phyloP scores from a whole-genome alignment of 2,113 vertebrate genomes.

The Myanophis thanlyinensis region DNA sequence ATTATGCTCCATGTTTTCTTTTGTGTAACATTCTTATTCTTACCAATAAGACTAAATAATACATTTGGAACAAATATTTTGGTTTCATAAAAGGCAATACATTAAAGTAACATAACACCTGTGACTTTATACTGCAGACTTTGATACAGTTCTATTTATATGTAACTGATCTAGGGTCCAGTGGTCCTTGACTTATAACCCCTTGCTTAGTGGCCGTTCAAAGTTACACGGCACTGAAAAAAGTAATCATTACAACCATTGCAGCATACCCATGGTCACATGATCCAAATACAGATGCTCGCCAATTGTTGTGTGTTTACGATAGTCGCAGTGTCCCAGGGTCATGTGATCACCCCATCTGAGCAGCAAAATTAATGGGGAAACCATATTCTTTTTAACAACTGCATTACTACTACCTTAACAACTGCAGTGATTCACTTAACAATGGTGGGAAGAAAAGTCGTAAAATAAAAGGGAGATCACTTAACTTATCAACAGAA shows the following conservation, averaged over 20 bases:
- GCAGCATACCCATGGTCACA: background rate
- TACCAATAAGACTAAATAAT: background rate
- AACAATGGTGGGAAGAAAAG: too few relatives aligned
- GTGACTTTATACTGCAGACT: too few relatives aligned
- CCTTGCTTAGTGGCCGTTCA: background rate
- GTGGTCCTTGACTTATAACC: background rate
- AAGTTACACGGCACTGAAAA: background rate
- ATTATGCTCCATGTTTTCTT: background rate
- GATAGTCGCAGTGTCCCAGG: background rate
- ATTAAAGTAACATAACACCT: background rate
- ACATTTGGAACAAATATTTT: background rate
- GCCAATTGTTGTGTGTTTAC: background rate
- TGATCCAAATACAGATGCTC: background rate
- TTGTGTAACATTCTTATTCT: background rate
- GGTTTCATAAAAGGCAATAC: background rate
- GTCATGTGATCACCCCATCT: too few relatives aligned
- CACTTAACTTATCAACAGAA: too few relatives aligned
- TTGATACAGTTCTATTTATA: background rate
- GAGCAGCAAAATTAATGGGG: too few relatives aligned
- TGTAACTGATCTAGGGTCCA: background rate
- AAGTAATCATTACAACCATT: background rate
- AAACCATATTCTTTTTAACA: too few relatives aligned
- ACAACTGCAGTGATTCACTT: too few relatives aligned
- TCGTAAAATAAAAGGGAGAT: too few relatives aligned
- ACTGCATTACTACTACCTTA: too few relatives aligned